Percentiles rank a stretch among this genome's conserved stretches.
These are phyloP conservation scores for Ciconia maguari DNA, from an alignment of 2,113 vertebrate genomes.

Conservation along the genomic window DNA sequence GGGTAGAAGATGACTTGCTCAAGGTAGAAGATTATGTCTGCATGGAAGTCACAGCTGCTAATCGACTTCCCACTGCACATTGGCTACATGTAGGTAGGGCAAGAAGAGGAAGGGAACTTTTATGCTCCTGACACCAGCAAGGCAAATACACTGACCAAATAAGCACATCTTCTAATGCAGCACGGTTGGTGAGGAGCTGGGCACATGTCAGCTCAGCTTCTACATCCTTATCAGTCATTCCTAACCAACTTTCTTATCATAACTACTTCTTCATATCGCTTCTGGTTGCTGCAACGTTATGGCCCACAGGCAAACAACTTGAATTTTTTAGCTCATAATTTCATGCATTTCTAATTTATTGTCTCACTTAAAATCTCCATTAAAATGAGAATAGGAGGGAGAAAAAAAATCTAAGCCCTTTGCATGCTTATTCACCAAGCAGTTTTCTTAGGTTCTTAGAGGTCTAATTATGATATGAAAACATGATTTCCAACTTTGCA, in stretches of 20 bases:
- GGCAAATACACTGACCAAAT: neutral
- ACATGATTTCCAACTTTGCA: constrained; percentile 75
- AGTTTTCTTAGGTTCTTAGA: constrained; percentile 67
- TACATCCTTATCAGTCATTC: neutral
- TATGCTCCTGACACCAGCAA: neutral
- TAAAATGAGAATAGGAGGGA: constrained; percentile 39
- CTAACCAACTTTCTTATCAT: neutral
- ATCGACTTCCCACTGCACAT: neutral
- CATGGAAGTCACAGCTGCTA: neutral
- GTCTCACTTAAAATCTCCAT: constrained; percentile 64
- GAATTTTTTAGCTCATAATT: constrained; percentile 52
- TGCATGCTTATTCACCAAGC: constrained; percentile 16
- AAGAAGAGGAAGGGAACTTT: neutral
- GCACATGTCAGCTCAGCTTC: neutral
- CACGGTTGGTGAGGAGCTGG: neutral
- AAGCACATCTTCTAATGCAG: neutral
- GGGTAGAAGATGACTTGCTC: neutral
- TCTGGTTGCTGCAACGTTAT: constrained; percentile 4
- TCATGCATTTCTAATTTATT: constrained; percentile 69
- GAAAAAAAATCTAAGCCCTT: neutral
- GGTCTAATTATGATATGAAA: constrained; percentile 78
- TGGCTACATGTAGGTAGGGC: neutral
- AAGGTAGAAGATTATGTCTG: neutral
- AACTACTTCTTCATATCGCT: neutral
- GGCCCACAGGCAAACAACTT: constrained; percentile 54